A percentile compares a stretch with the other conserved stretches of the same genome.
These are phyloP conservation scores for Nomada fabriciana DNA, from an alignment of 2,888 invertebrate genomes.

Conservation along the genomic window DNA sequence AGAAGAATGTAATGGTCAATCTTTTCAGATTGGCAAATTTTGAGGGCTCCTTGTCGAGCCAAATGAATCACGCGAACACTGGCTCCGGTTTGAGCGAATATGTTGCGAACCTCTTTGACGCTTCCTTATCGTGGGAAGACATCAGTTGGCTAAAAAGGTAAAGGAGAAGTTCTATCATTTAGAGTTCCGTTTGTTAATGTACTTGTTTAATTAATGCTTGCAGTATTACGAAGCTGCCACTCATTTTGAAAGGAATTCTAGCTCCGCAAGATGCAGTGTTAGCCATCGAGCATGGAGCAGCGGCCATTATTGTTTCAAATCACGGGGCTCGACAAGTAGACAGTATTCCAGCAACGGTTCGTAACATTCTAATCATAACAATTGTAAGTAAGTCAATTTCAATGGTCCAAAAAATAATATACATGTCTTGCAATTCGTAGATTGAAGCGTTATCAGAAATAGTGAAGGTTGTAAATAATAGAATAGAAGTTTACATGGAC, in stretches of 20 bases:
- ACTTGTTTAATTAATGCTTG: conserved; percentile 54
- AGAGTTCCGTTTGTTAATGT: not conserved
- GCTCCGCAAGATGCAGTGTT: conserved; percentile 93
- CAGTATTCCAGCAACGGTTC: conserved; percentile 92
- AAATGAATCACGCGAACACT: conserved; percentile 84
- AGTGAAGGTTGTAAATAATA: conserved; percentile 88
- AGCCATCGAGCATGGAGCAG: conserved; percentile 90
- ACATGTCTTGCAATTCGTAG: conserved; percentile 81
- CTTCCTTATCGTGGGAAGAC: conserved; percentile 94
- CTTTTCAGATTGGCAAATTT: conserved; percentile 92
- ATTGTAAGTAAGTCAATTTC: not conserved
- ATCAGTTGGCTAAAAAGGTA: conserved; percentile 93
- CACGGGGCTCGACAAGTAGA: conserved; percentile 97
- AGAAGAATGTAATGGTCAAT: not conserved
- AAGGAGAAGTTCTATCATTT: not conserved
- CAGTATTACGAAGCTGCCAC: conserved; percentile 91
- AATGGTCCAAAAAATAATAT: not conserved
- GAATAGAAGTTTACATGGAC: conserved; percentile 93
- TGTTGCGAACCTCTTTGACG: conserved; percentile 91
- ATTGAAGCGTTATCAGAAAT: conserved; percentile 94
- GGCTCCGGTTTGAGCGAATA: conserved; percentile 93
- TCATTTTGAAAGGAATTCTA: conserved; percentile 94
- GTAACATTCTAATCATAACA: conserved; percentile 6
- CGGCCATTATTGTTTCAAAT: conserved; percentile 95
- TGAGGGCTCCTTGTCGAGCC: conserved; percentile 86